These are phyloP conservation scores for Luffia ferchaultella DNA, from an alignment of 2,888 invertebrate species.

Conservation along the genomic window DNA sequence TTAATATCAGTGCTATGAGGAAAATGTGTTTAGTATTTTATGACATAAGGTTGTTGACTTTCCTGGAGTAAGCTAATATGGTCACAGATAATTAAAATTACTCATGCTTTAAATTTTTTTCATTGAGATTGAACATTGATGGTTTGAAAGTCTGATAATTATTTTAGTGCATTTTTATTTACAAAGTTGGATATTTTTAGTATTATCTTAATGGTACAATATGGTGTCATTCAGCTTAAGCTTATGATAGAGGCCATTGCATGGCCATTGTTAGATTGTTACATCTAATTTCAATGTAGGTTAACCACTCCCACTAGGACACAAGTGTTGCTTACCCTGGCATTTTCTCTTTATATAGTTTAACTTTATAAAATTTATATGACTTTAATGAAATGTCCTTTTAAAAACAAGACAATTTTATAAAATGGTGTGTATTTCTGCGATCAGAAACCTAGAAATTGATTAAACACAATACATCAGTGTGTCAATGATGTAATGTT, in stretches of 20 bases:
- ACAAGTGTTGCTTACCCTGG: slow-evolving; percentile 57
- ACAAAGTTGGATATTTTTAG: too few relatives aligned
- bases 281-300: too few relatives aligned
- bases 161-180: too few relatives aligned
- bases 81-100: background rate
- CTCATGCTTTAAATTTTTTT: background rate
- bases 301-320: slow-evolving; percentile 38
- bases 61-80: too few relatives aligned
- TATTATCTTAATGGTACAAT: too few relatives aligned
- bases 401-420: slow-evolving; percentile 3
- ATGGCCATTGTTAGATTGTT: too few relatives aligned
- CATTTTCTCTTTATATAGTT: slow-evolving; percentile 38
- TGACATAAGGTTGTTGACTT: too few relatives aligned
- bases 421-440: too few relatives aligned
- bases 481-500: background rate
- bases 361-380: slow-evolving; percentile 17
- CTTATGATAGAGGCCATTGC: too few relatives aligned
- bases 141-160: background rate
- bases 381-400: slow-evolving; percentile 20
- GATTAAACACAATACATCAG: background rate
- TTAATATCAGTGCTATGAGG: background rate
- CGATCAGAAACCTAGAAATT: too few relatives aligned
- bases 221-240: too few relatives aligned
- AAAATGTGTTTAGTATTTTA: background rate
- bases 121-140: background rate